phyloP scores from a whole-genome alignment of 2,888 invertebrate species.

The Suillia variegata region DNA sequence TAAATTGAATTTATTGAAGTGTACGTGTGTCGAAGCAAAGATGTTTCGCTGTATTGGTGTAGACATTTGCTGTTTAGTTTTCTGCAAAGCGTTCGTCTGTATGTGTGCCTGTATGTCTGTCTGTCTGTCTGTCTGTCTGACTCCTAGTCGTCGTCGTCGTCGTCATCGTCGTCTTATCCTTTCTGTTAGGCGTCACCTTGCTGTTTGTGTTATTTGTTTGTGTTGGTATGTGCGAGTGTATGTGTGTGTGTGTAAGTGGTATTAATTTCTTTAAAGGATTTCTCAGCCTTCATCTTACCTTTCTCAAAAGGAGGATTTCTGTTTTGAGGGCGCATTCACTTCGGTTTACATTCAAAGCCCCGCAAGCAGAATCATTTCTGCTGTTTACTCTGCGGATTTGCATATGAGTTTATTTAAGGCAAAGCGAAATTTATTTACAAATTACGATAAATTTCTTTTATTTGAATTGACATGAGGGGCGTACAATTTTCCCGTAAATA shows the following conservation, averaged over 20 bases:
- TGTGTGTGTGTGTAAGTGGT: slow-evolving; percentile 21
- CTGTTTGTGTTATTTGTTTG: not conserved
- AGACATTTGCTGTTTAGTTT: slow-evolving; percentile 6
- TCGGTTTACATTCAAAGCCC: not conserved
- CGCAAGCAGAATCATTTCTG: not conserved
- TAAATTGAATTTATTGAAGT: slow-evolving; percentile 53
- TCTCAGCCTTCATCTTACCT: slow-evolving; percentile 18
- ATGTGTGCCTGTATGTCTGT: not conserved
- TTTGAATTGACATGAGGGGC: not conserved
- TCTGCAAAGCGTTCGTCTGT: not conserved
- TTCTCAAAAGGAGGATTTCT: not conserved
- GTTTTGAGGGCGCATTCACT: not conserved
- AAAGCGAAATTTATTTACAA: not conserved
- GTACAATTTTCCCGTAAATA: no score
- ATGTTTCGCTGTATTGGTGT: no score
- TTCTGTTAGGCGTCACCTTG: not conserved
- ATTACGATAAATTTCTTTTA: not conserved
- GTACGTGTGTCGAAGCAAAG: slow-evolving; percentile 33
- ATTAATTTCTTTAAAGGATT: slow-evolving; percentile 50
- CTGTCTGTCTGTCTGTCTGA: not conserved
- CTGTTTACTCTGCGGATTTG: not conserved
- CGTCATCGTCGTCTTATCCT: no score
- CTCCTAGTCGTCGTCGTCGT: not conserved
- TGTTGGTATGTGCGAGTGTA: not conserved
- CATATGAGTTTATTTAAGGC: not conserved